Base-by-base conservation (phyloP, 2,888 invertebrate species). In the Aspidiotus destructor region DNA sequence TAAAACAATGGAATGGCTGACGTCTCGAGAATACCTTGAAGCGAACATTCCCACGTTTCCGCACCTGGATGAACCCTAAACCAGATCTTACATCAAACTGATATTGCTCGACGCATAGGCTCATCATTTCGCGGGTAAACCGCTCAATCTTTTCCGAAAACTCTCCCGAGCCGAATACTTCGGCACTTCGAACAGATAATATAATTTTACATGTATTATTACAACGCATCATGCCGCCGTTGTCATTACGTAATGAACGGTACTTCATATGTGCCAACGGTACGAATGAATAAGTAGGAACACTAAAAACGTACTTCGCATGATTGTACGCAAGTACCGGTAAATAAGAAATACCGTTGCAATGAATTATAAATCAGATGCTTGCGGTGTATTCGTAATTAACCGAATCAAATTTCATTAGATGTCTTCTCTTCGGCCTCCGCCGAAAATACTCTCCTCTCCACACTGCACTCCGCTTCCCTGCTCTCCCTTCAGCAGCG, bases 261-360 rank as follows among this genome's bases (percentile, higher is more conserved):
- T 48, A 48, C 48, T 48, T 48, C 48, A 48, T 48, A n/a, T 28
- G 28, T 28, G 28, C 28, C 28, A 28, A 28, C 28, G 28, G 28
- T 28, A 28, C 28, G 28, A 28, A 28, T 28, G 28, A 28, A n/a
- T 13, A 44, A 13, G 48, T 44, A 44, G 9, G 48, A 44, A 48
- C 48, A n/a, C 6, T 2, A 48, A 48, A 48, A 48, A 48, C 6
- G 48, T 48, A 48, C 48, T 11, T n/a, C 48, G 11, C 48, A 48
- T 48, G 48, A 48, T 48, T 48, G n/a, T 48, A 48, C 48, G n/a
- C 48, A 48, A 48, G 11, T 48, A 48, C 48, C 48, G 48, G 48
- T 48, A 48, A 48, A 48, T 48, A n/a, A 48, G n/a, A 48, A 48
- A 48, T 48, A 48, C 48, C 48, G 48, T 48, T 48, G 48, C 48